Evolutionary conservation across 2,888 invertebrate species (phyloP), one percentile per base, ranked within the genome.

Genomic region (Macrophya annulata): DNA sequence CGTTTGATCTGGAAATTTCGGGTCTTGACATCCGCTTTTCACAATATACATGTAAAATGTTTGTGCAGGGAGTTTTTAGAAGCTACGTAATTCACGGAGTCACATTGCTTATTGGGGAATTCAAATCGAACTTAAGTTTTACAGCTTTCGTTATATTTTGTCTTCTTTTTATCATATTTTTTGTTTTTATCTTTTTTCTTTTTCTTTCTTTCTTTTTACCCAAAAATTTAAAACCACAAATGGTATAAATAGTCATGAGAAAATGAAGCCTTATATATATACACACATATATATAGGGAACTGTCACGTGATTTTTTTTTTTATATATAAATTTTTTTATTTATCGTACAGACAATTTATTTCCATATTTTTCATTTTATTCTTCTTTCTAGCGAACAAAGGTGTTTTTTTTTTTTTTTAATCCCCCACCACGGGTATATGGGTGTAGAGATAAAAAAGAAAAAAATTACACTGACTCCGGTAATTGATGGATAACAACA

Each of bases 401-500:
- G 25, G 25, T 62, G 1, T 48, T 12, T 48, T 48, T 3, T 48
- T n/a, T n/a, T n/a, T n/a, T n/a, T n/a, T n/a, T n/a, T n/a, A n/a
- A n/a, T n/a, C n/a, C 51, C n/a, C 55, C 55, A n/a, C n/a, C 55
- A 55, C n/a, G 4, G 1, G 3, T 12, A 48, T 48, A 48, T 48
- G 48, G 55, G n/a, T n/a, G 6, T 55, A 55, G 55, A 55, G 55
- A 55, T 17, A 37, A 37, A 8, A 62, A 62, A 25, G 25, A 9
- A 62, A 10, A 21, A 21, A 10, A n/a, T 21, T 4, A 43, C 25
- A 45, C 45, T 74, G 74, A 45, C 43, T 43, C 45, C 43, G 74
- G 21, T 48, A 74, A 74, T 74, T 74, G 45, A 74, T 74, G 43
- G 74, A 48, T 74, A 74, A 77, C 55, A 55, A 77, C 77, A 55